A percentile compares a stretch with the other conserved stretches of the same genome.
phyloP scores from a whole-genome alignment of 2,888 invertebrate species.

The Alsophila aescularia region DNA sequence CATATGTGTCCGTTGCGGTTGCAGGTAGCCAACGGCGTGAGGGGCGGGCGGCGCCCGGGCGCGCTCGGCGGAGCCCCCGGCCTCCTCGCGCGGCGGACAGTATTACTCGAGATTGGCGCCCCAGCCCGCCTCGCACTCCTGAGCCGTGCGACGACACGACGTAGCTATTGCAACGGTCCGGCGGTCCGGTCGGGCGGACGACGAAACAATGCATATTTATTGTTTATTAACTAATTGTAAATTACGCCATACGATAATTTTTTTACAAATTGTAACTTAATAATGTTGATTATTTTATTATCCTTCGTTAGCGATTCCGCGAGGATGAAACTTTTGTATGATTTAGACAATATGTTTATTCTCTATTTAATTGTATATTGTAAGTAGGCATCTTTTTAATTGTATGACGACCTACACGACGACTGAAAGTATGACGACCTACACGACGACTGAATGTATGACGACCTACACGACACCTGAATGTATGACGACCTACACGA shows the following conservation, averaged over 20 bases:
- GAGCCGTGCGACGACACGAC: slow-evolving; percentile 21
- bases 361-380: slow-evolving; percentile 49
- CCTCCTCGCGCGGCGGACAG: slow-evolving; percentile 28
- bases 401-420: slow-evolving; percentile 59
- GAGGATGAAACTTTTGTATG: slow-evolving; percentile 52
- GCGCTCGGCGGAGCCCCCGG: slow-evolving; percentile 3
- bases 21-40: slow-evolving; percentile 65
- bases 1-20: slow-evolving; percentile 3
- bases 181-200: slow-evolving; percentile 31
- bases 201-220: slow-evolving; percentile 67
- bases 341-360: slow-evolving; percentile 47
- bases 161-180: slow-evolving; percentile 28
- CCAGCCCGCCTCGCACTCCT: background rate
- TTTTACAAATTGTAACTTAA: slow-evolving; percentile 72
- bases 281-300: slow-evolving; percentile 63
- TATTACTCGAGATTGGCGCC: slow-evolving; percentile 31
- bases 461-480: too few species aligned
- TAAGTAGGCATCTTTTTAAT: slow-evolving; percentile 63
- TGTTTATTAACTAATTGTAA: slow-evolving; percentile 61
- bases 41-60: slow-evolving; percentile 40
- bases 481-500: too few species aligned
- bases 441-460: slow-evolving; percentile 64
- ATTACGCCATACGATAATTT: slow-evolving; percentile 74
- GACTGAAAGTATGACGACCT: too few species aligned
- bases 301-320: slow-evolving; percentile 47